Evolutionary conservation across 1,140 invertebrate genomes (phyloP).

Genomic region (Dinoponera quadriceps): DNA sequence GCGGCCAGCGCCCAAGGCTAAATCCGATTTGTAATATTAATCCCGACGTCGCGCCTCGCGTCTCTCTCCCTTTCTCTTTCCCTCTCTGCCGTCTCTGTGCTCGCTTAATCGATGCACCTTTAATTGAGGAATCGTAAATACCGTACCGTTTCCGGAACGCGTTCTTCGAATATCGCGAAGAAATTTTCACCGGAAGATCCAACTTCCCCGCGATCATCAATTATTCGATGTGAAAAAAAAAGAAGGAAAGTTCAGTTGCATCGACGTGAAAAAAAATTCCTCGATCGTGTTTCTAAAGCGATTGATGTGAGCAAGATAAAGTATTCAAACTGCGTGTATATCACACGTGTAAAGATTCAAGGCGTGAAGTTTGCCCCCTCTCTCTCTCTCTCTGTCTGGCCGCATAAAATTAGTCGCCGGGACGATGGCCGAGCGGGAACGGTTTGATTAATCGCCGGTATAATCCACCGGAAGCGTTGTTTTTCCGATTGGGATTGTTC

Average conservation of each 20-base stretch:
- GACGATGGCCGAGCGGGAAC: neutral
- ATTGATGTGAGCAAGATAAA: conserved; percentile 4
- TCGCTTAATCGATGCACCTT: conserved; percentile 39
- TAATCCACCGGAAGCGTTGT: conserved; percentile 50
- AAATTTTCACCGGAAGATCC: neutral
- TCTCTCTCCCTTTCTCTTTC: conserved; percentile 18
- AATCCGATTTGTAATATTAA: conserved; percentile 76
- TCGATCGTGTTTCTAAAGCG: neutral
- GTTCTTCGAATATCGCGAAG: too few species aligned
- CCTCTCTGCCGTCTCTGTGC: neutral
- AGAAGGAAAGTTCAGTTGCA: neutral
- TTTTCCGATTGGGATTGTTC: conserved; percentile 55
- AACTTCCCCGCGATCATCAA: neutral
- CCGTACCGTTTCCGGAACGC: too few species aligned
- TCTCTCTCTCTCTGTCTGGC: conserved; percentile 44
- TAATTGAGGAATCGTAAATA: too few species aligned
- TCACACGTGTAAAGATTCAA: conserved; percentile 3
- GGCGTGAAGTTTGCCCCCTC: conserved; percentile 28
- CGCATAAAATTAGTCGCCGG: conserved; percentile 38
- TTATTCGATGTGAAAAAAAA: too few species aligned
- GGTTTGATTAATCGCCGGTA: conserved; percentile 51
- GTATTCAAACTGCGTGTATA: neutral
- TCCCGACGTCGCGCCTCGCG: conserved; percentile 39
- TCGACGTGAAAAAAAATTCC: neutral
- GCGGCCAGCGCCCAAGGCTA: conserved; percentile 72